Evolutionary conservation across 2,797 vertebrate genomes (phyloP).

Genomic region (Fringilla coelebs): DNA sequence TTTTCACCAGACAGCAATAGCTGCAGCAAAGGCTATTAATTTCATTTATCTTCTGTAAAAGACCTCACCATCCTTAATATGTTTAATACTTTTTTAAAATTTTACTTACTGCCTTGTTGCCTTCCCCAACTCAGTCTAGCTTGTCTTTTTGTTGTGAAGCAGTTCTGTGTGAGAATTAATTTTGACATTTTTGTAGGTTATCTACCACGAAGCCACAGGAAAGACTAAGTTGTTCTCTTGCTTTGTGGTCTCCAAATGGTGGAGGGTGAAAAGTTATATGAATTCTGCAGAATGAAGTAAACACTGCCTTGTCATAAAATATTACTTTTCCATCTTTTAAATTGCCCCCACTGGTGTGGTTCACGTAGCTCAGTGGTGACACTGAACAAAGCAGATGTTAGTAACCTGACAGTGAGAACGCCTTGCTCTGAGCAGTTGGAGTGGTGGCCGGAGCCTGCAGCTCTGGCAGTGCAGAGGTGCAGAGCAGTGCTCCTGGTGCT

Average conservation of each 20-base stretch:
- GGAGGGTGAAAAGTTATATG: not conserved
- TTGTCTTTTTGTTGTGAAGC: not conserved
- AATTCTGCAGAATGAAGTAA: not conserved
- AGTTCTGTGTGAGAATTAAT: not conserved
- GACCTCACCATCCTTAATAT: not conserved
- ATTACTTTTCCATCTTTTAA: not conserved
- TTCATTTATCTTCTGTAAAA: not conserved
- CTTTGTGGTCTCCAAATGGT: not conserved
- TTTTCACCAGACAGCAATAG: not conserved
- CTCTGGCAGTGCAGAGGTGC: not conserved
- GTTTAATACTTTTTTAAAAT: not conserved
- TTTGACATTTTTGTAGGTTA: not conserved
- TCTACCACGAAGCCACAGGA: not conserved
- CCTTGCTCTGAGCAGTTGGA: not conserved
- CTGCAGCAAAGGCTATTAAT: not conserved
- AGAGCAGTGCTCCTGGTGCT: not conserved
- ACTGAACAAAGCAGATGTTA: not conserved
- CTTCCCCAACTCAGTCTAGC: not conserved
- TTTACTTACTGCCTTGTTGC: not conserved
- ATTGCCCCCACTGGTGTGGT: not conserved
- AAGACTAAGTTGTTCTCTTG: not conserved
- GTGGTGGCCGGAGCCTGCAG: accelerated
- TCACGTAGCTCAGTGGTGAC: not conserved
- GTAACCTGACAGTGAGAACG: not conserved
- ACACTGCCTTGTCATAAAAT: not conserved